These are phyloP conservation scores for Guaruba guarouba DNA, from an alignment of 2,113 vertebrate species.

Conservation along the genomic window DNA sequence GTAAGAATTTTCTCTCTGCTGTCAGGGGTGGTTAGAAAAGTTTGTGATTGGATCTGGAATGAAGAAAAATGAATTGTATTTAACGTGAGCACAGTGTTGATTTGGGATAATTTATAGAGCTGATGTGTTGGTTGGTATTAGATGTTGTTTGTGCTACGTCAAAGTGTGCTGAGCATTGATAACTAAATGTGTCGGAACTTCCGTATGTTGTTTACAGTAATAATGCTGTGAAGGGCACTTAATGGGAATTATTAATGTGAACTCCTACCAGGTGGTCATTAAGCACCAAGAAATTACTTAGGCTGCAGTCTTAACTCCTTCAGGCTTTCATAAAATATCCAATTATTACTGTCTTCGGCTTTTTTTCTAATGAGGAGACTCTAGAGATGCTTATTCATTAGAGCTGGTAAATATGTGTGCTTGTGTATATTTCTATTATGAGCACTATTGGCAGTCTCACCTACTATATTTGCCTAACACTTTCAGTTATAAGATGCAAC, in stretches of 20 bases:
- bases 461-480: neutral
- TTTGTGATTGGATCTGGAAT: neutral
- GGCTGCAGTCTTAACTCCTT: neutral
- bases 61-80: neutral
- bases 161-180: neutral
- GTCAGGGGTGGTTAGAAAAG: neutral
- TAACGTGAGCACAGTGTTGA: neutral
- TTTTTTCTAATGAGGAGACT: neutral
- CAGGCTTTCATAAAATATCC: neutral
- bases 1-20: neutral
- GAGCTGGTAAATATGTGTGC: neutral
- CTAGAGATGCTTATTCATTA: neutral
- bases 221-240: neutral
- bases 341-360: neutral
- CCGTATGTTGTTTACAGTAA: neutral
- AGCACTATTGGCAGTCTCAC: neutral
- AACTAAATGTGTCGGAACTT: neutral
- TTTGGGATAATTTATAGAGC: neutral
- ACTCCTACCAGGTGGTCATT: slow-evolving; percentile 2
- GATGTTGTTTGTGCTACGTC: neutral
- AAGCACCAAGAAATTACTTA: slow-evolving; percentile 1
- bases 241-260: neutral
- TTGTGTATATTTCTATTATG: neutral
- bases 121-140: neutral
- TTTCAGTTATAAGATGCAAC: neutral